A percentile compares a stretch with the other conserved stretches of the same genome.
Conservation (phyloP, 2,888 invertebrate species). For the Drosophila hamatofila region DNA sequence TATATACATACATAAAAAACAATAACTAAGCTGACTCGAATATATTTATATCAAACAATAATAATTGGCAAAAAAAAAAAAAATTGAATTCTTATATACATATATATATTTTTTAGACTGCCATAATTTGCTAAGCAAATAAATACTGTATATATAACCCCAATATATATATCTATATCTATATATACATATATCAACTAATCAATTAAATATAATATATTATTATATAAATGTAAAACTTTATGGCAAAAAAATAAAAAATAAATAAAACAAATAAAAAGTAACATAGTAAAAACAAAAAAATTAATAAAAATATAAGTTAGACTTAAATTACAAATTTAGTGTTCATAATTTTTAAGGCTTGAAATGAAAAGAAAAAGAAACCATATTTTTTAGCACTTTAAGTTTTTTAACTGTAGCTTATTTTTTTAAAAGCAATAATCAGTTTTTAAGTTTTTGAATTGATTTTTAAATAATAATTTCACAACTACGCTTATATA, state of each 20-base stretch:
- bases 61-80: constrained; percentile 7
- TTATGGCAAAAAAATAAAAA: constrained; percentile 39
- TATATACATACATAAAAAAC: constrained; percentile 4
- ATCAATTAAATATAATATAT: constrained; percentile 58
- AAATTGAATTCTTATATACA: constrained; percentile 34
- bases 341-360: constrained; percentile 71
- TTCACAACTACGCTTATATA: constrained; percentile 81
- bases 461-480: constrained; percentile 61
- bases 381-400: constrained; percentile 11
- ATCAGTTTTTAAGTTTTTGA: constrained; percentile 24
- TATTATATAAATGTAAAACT: constrained; percentile 68
- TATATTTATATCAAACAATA: constrained; percentile 21
- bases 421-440: constrained; percentile 57
- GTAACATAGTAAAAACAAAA: constrained; percentile 44
- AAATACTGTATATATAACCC: constrained; percentile 50
- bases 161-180: constrained; percentile 24
- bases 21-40: constrained; percentile 31
- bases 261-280: constrained; percentile 36
- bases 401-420: constrained; percentile 56
- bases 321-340: constrained; percentile 40
- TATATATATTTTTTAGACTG: constrained; percentile 63
- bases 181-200: constrained; percentile 14
- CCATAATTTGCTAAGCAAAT: constrained; percentile 83
- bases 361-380: constrained; percentile 54
- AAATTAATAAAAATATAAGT: constrained; percentile 32